Percentiles rank a stretch among this genome's conserved stretches.
Evolutionary conservation across 2,113 vertebrate species (phyloP).

Genomic region (Penelope pileata): DNA sequence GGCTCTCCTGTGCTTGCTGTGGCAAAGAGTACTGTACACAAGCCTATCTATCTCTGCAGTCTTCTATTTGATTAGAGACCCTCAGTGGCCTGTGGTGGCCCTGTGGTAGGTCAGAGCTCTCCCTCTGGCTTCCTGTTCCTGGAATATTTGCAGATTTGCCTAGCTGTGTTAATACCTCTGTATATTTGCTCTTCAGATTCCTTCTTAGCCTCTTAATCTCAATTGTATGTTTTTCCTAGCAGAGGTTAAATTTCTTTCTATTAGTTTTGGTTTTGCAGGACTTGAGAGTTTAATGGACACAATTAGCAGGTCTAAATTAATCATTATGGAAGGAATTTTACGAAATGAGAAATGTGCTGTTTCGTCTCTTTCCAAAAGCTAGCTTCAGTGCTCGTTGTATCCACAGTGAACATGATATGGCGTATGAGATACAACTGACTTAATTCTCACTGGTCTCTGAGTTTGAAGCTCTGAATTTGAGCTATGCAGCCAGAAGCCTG

Average conservation of each 20-base stretch:
- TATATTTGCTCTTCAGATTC: conserved; percentile 2
- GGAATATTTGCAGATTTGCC: neutral
- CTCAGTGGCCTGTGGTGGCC: neutral
- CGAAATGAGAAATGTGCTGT: neutral
- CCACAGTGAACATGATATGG: neutral
- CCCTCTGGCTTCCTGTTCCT: neutral
- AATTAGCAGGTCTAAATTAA: neutral
- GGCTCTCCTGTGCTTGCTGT: neutral
- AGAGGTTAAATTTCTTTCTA: neutral
- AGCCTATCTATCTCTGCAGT: neutral
- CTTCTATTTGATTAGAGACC: neutral
- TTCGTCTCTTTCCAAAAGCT: neutral
- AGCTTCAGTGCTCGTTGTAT: neutral
- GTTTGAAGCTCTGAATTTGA: neutral
- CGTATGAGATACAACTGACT: neutral
- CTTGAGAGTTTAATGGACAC: neutral
- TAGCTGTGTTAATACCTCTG: neutral
- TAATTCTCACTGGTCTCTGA: neutral
- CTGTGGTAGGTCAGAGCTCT: neutral
- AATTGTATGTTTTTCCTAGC: neutral
- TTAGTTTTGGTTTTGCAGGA: neutral
- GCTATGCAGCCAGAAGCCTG: neutral
- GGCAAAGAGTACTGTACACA: neutral
- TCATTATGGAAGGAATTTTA: neutral
- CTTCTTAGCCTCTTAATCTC: conserved; percentile 2